phyloP scores from a whole-genome alignment of 2,888 invertebrate genomes.

The Himalopsyche anomala region DNA sequence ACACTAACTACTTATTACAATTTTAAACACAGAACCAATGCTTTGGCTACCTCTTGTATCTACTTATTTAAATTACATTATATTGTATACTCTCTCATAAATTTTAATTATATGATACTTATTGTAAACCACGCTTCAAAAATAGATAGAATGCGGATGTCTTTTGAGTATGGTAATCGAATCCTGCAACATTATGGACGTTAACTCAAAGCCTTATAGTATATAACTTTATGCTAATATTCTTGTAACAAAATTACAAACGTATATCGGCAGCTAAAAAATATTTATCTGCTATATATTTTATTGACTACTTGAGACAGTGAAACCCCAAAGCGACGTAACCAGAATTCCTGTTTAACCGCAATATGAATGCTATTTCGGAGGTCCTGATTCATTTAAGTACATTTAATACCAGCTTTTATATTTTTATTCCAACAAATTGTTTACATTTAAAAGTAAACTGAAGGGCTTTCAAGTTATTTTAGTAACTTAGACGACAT shows the following conservation, averaged over 20 bases:
- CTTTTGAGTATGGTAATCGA: no score
- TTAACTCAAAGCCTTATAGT: not conserved
- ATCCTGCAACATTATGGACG: not conserved
- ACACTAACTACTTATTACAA: no score
- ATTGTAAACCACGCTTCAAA: not conserved
- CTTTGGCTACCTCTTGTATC: not conserved
- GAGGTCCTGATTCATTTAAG: no score
- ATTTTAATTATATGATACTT: not conserved
- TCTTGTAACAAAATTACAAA: not conserved
- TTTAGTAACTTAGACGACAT: no score
- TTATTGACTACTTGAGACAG: not conserved
- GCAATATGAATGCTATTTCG: no score
- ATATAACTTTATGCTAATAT: not conserved
- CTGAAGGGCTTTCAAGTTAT: no score
- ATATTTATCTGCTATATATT: not conserved
- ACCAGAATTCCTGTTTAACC: no score
- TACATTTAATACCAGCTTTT: no score
- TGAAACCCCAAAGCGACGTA: not conserved
- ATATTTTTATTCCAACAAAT: no score
- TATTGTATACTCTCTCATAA: not conserved
- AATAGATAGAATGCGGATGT: no score
- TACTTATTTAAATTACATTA: not conserved
- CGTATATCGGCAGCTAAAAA: not conserved
- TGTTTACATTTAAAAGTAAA: no score
- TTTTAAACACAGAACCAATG: no score